Evolutionary conservation across 2,888 invertebrate genomes (phyloP).

Genomic region (Philonicus albiceps): DNA sequence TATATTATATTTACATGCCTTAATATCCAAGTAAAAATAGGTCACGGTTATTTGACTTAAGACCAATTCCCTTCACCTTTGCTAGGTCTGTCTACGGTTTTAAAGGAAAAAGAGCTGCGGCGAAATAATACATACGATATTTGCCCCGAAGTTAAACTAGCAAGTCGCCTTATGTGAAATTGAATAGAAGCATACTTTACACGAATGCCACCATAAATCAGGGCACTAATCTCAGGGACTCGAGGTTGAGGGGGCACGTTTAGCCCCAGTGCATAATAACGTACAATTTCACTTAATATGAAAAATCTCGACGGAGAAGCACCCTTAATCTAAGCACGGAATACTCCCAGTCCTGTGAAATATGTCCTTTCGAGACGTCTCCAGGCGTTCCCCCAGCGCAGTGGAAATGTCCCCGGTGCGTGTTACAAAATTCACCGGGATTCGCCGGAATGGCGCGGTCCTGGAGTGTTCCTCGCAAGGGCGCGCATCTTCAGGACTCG

Average conservation of each 20-base stretch:
- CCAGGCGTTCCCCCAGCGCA: neutral
- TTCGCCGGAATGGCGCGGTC: neutral
- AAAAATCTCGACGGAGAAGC: conserved; percentile 43
- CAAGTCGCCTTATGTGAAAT: conserved; percentile 4
- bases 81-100: neutral
- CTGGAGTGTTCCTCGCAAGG: neutral
- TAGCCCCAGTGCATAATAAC: conserved; percentile 37
- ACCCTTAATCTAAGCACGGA: conserved; percentile 46
- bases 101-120: neutral
- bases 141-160: neutral
- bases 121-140: conserved; percentile 1
- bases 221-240: conserved; percentile 25
- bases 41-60: neutral
- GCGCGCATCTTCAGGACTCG: conserved; percentile 5
- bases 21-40: neutral
- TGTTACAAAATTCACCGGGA: neutral
- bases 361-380: conserved; percentile 31
- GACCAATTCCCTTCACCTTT: neutral
- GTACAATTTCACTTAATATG: conserved; percentile 47
- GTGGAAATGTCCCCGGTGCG: conserved; percentile 29
- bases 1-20: neutral
- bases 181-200: conserved; percentile 36
- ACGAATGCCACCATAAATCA: conserved; percentile 33
- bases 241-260: conserved; percentile 23
- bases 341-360: conserved; percentile 44